A percentile compares a stretch with the other conserved stretches of the same genome.
phyloP scores from a whole-genome alignment of 64 coral and sea anemone genomes.

The Trachythela sp. region DNA sequence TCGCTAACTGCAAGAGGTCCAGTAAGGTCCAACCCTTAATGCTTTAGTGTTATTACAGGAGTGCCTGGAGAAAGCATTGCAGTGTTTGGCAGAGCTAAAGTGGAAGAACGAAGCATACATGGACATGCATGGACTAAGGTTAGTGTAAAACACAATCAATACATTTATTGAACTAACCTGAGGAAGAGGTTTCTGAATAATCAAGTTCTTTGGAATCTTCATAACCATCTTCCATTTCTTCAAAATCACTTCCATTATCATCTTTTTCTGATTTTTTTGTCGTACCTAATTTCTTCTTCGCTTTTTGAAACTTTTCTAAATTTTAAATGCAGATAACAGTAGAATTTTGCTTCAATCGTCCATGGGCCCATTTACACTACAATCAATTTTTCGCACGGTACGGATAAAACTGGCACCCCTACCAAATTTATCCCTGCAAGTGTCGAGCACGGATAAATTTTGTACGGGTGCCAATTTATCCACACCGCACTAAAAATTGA shows the following conservation, averaged over 20 bases:
- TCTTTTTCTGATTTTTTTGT: conserved; percentile 64
- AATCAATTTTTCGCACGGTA: too few species aligned
- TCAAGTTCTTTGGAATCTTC: conserved; percentile 94
- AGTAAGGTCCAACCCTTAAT: too few species aligned
- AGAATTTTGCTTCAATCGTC: background rate
- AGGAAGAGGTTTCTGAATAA: conserved; percentile 79
- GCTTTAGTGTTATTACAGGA: too few species aligned
- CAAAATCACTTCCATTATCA: conserved; percentile 61
- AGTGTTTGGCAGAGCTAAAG: too few species aligned
- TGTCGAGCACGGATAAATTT: too few species aligned
- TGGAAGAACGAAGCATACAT: background rate
- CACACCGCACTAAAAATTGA: too few species aligned
- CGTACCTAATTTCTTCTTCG: conserved; percentile 54
- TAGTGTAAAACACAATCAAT: background rate
- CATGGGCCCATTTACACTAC: too few species aligned
- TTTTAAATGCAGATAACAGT: background rate
- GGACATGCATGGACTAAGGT: background rate
- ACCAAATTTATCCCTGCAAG: too few species aligned
- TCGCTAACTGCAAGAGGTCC: too few species aligned
- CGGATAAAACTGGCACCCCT: too few species aligned
- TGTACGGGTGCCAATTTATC: too few species aligned
- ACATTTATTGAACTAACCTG: background rate
- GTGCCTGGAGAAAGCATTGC: too few species aligned
- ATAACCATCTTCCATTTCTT: conserved; percentile 88
- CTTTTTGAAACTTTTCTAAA: conserved; percentile 22